Evolutionary conservation across 2,888 invertebrate genomes (phyloP).

Genomic region (Graphium colonna): DNA sequence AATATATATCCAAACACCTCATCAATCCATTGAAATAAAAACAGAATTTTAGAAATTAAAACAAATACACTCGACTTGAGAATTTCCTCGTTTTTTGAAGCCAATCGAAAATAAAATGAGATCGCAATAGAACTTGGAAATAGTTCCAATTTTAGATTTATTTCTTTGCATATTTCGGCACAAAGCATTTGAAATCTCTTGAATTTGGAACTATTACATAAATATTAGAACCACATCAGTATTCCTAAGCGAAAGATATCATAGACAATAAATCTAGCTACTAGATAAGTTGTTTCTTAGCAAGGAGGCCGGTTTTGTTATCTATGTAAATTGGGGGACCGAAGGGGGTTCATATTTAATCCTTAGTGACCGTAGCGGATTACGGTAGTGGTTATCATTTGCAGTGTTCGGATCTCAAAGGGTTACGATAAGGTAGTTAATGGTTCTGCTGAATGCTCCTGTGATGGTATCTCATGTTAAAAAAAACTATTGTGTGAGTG

Average conservation of each 20-base stretch:
- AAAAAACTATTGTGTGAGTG: too few relatives aligned
- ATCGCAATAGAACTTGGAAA: too few relatives aligned
- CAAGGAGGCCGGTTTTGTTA: constrained; percentile 31
- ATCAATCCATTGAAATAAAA: background rate
- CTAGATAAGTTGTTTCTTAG: constrained; percentile 31
- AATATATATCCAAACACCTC: too few relatives aligned
- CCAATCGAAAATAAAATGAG: too few relatives aligned
- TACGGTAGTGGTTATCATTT: constrained; percentile 3
- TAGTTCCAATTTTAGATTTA: too few relatives aligned
- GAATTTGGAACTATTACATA: background rate
- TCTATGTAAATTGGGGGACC: constrained; percentile 49
- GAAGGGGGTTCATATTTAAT: constrained; percentile 41
- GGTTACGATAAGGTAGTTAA: background rate
- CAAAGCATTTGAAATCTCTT: background rate
- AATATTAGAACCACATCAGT: constrained; percentile 2
- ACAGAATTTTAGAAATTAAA: background rate
- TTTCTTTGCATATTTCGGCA: too few relatives aligned
- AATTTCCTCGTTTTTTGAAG: too few relatives aligned
- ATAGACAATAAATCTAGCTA: constrained; percentile 18
- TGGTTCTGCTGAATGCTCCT: too few relatives aligned
- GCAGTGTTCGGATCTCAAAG: constrained; percentile 5
- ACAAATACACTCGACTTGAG: background rate
- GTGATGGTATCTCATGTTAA: too few relatives aligned
- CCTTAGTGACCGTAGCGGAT: constrained; percentile 33
- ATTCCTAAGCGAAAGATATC: constrained; percentile 14